Evolutionary conservation across 2,113 vertebrate genomes (phyloP).

Genomic region (Hypanus sabinus): DNA sequence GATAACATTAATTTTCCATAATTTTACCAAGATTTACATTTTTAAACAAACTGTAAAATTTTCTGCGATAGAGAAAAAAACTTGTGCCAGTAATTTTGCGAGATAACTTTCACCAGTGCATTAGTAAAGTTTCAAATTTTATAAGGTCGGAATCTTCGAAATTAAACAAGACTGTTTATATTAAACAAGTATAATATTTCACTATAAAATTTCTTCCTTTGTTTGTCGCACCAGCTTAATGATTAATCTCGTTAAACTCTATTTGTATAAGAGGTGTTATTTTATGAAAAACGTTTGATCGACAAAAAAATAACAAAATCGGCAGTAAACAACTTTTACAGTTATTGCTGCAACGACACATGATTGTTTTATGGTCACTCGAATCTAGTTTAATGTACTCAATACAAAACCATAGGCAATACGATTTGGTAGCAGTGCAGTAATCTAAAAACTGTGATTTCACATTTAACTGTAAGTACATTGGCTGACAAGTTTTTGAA

Average conservation of each 20-base stretch:
- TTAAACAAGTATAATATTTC: neutral
- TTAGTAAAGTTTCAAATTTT: neutral
- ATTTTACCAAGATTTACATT: neutral
- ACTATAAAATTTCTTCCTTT: neutral
- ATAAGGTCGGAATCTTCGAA: neutral
- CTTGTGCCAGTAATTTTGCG: too few relatives aligned
- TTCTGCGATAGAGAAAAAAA: neutral
- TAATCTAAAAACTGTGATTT: neutral
- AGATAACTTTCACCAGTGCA: neutral
- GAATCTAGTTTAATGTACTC: neutral
- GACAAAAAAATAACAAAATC: neutral
- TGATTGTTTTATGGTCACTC: neutral
- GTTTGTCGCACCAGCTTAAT: neutral
- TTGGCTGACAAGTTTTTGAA: neutral
- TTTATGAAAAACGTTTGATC: constrained; percentile 1
- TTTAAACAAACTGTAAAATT: neutral
- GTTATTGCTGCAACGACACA: neutral
- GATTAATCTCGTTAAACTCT: neutral
- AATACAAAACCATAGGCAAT: neutral
- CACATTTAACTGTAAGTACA: neutral
- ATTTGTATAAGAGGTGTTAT: neutral
- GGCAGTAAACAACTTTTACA: neutral
- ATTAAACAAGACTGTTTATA: neutral
- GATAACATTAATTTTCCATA: neutral
- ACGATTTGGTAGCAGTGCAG: neutral